Evolutionary conservation across 2,888 invertebrate genomes (phyloP).

Genomic region (Caenorhabditis macrosperma): DNA sequence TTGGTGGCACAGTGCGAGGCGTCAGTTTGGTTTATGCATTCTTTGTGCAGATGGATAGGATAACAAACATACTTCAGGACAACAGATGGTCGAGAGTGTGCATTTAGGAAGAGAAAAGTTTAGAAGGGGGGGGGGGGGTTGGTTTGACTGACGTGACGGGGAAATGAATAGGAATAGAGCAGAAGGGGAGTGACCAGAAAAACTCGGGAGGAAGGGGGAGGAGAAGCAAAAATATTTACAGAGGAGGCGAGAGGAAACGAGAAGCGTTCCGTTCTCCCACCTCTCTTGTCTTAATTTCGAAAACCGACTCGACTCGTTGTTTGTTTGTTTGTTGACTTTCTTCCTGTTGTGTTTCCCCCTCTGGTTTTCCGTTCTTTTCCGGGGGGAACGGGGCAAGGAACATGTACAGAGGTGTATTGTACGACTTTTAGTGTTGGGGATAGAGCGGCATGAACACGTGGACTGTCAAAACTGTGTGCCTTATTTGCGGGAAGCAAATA

Average conservation of each 20-base stretch:
- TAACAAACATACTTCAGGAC: slow-evolving; percentile 7
- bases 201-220: not conserved
- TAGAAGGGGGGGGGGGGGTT: not conserved
- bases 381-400: not conserved
- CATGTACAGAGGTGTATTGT: too few species aligned
- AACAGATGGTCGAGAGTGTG: slow-evolving; percentile 13
- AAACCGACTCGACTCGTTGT: slow-evolving; percentile 15
- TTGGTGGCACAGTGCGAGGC: not conserved
- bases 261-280: too few species aligned
- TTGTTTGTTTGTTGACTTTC: slow-evolving; percentile 32
- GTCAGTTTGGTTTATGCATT: not conserved
- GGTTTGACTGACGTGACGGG: too few species aligned
- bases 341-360: not conserved
- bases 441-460: too few species aligned
- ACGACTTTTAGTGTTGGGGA: too few species aligned
- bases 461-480: too few species aligned
- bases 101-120: slow-evolving; percentile 18
- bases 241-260: not conserved
- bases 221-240: slow-evolving; percentile 9
- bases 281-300: slow-evolving; percentile 13
- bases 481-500: slow-evolving; percentile 2
- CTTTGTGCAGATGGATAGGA: slow-evolving; percentile 8
- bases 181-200: not conserved
- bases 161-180: not conserved
- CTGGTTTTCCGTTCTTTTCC: not conserved